These are phyloP conservation scores for Rhinopithecus roxellana DNA, from an alignment of 2,113 vertebrate genomes.

Conservation along the genomic window DNA sequence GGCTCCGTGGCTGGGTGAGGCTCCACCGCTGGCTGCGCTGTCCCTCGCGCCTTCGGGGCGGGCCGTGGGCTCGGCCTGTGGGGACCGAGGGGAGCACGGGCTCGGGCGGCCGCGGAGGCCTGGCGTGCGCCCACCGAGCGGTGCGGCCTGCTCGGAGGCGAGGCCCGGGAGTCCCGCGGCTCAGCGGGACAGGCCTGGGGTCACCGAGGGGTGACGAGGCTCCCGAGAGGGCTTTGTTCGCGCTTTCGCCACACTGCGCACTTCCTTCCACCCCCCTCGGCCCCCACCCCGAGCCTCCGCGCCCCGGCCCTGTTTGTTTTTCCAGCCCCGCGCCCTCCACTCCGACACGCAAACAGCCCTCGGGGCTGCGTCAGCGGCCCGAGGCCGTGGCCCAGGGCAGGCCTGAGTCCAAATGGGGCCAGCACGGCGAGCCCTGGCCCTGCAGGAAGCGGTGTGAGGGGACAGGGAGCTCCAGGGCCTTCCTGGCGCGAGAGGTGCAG, in stretches of 20 bases:
- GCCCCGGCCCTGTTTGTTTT: constrained; percentile 90
- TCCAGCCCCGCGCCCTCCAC: constrained; percentile 88
- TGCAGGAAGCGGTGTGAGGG: neutral
- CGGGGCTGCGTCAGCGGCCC: constrained; percentile 85
- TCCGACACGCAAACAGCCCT: constrained; percentile 85
- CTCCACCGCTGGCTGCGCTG: neutral
- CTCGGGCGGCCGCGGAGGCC: neutral
- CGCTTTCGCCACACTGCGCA: constrained; percentile 84
- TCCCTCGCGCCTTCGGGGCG: neutral
- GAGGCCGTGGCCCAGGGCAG: neutral
- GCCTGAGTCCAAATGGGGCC: neutral
- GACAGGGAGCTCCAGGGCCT: neutral
- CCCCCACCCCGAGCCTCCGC: constrained; percentile 64
- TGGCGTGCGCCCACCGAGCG: neutral
- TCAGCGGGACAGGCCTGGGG: constrained; percentile 88
- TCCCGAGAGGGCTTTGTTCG: constrained; percentile 90
- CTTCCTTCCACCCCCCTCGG: constrained; percentile 89
- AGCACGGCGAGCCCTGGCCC: neutral
- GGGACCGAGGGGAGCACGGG: neutral
- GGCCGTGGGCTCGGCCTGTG: neutral
- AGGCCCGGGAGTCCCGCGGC: constrained; percentile 64
- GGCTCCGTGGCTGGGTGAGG: neutral
- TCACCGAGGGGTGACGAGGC: constrained; percentile 91
- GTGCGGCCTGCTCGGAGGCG: neutral
- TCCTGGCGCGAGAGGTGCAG: neutral